These are phyloP conservation scores for Calidris pugnax DNA, from an alignment of 2,113 vertebrate species.

Conservation along the genomic window DNA sequence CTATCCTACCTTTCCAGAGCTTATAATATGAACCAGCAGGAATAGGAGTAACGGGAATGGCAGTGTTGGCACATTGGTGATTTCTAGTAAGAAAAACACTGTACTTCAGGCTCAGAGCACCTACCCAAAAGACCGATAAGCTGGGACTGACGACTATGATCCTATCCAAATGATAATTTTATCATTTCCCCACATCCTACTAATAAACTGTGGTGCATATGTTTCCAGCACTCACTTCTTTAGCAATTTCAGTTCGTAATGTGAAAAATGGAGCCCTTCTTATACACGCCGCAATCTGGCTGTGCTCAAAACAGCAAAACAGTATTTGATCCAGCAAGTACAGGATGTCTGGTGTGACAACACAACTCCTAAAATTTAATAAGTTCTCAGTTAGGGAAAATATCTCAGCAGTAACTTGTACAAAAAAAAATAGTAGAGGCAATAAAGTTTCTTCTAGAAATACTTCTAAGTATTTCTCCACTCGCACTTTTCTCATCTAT, in stretches of 20 bases:
- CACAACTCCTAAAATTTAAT: neutral
- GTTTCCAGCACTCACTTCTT: neutral
- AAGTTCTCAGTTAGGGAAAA: neutral
- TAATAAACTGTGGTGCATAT: neutral
- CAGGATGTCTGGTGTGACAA: conserved; percentile 28
- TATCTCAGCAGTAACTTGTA: neutral
- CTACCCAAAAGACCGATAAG: neutral
- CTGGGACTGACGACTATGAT: neutral
- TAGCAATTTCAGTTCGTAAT: neutral
- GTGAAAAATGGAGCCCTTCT: neutral
- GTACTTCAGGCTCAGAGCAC: neutral
- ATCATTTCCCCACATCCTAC: neutral
- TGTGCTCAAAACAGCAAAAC: conserved; percentile 12
- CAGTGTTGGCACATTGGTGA: neutral
- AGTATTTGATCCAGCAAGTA: neutral
- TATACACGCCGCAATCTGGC: neutral
- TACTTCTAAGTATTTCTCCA: neutral
- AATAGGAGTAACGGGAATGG: rapidly evolving
- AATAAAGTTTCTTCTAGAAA: neutral
- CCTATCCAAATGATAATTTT: neutral
- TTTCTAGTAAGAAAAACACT: neutral
- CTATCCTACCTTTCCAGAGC: neutral
- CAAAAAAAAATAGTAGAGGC: neutral
- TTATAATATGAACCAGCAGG: neutral
- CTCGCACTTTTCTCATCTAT: neutral